Base-by-base conservation (phyloP, 2,113 vertebrate genomes). In the Helogale parvula region DNA sequence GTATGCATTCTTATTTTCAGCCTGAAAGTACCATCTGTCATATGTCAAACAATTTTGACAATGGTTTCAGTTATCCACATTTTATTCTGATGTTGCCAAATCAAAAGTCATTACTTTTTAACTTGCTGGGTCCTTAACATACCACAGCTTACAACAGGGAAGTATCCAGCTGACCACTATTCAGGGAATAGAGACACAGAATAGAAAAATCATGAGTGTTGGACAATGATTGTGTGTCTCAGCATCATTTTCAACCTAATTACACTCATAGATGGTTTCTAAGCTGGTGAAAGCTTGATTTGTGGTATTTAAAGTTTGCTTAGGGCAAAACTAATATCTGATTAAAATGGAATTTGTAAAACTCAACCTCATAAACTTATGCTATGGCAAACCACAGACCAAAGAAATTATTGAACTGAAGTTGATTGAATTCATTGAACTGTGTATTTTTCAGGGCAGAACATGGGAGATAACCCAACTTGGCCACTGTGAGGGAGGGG, bases 321-420 rank as follows among this genome's bases (percentile, higher is more conserved):
- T 90, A 54, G 90, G 84, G 96, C 10, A 96, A 96, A 2, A 38
- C 79, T 76, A 92, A 81, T 84, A 71, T 50, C 76, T 94, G 57
- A 90, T 97, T 92, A 96, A 97, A 97, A 98, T 19, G 76, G 79
- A 97, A 84, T 96, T 88, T 93, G 54, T 95, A 54, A 79, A 96
- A 29, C 45, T 92, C 80, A 90, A 16, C 72, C 65, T 97, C 90
- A 90, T 77, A 84, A 97, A 72, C 38, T 14, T 66, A 87, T 77
- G 74, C 76, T 68, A 84, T 86, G 87, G 90, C 74, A 50, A 97
- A 88, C 92, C 95, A 94, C 69, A 95, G 68, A 79, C 69, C 90
- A 90, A 84, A 93, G 57, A 83, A 93, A 63, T 90, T 88, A 31
- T 77, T 92, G 74, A 91, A 72, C 76, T 93, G 47, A 88, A 88